Evolutionary conservation across 1,140 invertebrate species (phyloP).

Genomic region (Drosophila erecta): DNA sequence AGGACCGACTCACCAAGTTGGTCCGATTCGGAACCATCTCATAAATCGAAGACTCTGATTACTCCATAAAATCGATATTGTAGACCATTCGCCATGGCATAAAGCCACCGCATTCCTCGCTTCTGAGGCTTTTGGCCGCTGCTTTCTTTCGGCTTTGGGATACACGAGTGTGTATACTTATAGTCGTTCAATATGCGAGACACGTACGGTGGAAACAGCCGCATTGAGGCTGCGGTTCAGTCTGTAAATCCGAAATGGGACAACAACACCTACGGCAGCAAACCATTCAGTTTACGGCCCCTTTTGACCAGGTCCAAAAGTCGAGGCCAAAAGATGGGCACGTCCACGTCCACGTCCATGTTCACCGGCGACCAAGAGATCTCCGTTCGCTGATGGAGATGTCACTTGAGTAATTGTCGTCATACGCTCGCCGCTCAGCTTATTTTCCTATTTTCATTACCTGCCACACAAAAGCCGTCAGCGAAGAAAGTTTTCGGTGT

Average conservation of each 20-base stretch:
- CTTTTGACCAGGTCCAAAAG: conserved; percentile 9
- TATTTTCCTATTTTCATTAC: conserved; percentile 60
- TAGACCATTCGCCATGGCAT: conserved; percentile 6
- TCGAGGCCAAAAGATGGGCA: conserved; percentile 46
- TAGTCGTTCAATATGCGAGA: conserved; percentile 63
- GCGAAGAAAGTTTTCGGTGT: conserved; percentile 54
- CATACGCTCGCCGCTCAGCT: conserved; percentile 47
- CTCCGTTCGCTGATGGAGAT: conserved; percentile 69
- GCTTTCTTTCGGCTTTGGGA: conserved; percentile 1
- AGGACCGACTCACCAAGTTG: conserved; percentile 3
- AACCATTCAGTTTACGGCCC: conserved; percentile 3
- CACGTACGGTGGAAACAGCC: conserved; percentile 57
- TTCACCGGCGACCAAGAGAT: conserved; percentile 31
- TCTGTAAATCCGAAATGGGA: conserved; percentile 44
- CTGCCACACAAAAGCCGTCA: conserved; percentile 44
- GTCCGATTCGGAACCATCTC: conserved; percentile 11
- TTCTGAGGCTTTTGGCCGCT: conserved; percentile 2
- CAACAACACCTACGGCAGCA: conserved; percentile 15
- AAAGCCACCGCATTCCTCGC: conserved; percentile 11
- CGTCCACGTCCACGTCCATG: conserved; percentile 37
- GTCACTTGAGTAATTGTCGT: conserved; percentile 82
- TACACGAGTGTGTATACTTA: conserved; percentile 17
- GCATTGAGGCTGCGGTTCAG: conserved; percentile 55
- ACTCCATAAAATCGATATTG: conserved; percentile 40
- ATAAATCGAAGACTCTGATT: conserved; percentile 28